These are phyloP conservation scores for Metallyticus violacea DNA, from an alignment of 2,888 invertebrate genomes.

Conservation along the genomic window DNA sequence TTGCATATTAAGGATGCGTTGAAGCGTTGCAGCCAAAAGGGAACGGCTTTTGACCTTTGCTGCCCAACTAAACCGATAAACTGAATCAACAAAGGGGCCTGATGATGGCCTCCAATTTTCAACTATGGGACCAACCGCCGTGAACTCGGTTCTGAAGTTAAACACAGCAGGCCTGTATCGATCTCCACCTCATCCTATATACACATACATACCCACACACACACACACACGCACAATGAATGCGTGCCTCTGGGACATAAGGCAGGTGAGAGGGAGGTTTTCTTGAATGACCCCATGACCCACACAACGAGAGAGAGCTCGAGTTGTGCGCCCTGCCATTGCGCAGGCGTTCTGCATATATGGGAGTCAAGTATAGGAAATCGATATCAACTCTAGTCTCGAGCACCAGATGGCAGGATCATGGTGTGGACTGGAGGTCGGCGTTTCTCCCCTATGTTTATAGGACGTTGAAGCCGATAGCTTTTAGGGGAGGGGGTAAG, in stretches of 20 bases:
- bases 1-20: too few species aligned
- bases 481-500: background rate
- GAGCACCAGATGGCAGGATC: conserved; percentile 13
- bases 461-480: background rate
- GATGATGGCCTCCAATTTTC: too few species aligned
- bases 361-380: conserved; percentile 4
- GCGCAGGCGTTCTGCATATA: background rate
- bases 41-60: background rate
- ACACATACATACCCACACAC: background rate
- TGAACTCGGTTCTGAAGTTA: background rate
- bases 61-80: background rate
- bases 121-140: too few species aligned
- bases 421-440: background rate
- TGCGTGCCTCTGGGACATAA: background rate
- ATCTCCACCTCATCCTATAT: background rate
- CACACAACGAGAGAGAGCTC: conserved; percentile 1
- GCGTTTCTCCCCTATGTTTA: background rate
- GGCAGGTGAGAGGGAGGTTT: background rate
- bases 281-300: conserved; percentile 16
- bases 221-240: background rate
- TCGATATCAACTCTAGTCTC: conserved; percentile 11
- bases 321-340: background rate
- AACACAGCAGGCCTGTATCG: background rate
- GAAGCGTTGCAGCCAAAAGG: background rate
- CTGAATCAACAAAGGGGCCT: background rate